Conservation (phyloP, 2,113 vertebrate genomes). For the Anguilla rostrata region DNA sequence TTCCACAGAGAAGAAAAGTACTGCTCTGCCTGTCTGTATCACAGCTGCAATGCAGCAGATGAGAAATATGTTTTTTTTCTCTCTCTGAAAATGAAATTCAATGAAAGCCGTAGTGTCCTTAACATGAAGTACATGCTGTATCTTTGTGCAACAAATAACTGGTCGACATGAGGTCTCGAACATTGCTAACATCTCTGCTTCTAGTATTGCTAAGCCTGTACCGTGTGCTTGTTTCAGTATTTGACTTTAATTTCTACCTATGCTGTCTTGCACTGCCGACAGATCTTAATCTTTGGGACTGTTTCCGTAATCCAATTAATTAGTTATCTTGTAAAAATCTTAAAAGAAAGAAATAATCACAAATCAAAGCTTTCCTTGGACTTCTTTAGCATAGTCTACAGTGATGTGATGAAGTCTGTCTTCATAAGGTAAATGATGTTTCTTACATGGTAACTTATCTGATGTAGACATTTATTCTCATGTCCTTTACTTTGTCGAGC, state of each 20-base stretch:
- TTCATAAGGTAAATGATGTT: too few relatives aligned
- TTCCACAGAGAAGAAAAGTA: not conserved
- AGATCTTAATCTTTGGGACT: not conserved
- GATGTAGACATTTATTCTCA: too few relatives aligned
- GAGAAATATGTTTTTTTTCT: not conserved
- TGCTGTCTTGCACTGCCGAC: not conserved
- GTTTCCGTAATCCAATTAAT: not conserved
- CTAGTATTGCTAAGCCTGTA: not conserved
- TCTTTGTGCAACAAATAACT: not conserved
- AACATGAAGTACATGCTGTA: not conserved
- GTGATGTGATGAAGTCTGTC: not conserved
- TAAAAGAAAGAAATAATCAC: not conserved
- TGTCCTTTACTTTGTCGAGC: too few relatives aligned
- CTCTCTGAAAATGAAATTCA: not conserved
- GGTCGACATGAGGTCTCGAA: not conserved
- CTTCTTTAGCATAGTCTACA: too few relatives aligned
- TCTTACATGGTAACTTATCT: too few relatives aligned
- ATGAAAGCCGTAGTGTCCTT: not conserved
- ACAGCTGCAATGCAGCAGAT: not conserved
- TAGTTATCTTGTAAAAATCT: not conserved
- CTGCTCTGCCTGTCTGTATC: not conserved
- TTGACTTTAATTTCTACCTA: not conserved
- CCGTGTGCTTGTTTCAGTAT: not conserved
- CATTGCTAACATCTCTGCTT: not conserved
- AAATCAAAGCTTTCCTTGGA: not conserved